phyloP scores from a whole-genome alignment of 2,888 invertebrate genomes.

The Oasisia sp. region DNA sequence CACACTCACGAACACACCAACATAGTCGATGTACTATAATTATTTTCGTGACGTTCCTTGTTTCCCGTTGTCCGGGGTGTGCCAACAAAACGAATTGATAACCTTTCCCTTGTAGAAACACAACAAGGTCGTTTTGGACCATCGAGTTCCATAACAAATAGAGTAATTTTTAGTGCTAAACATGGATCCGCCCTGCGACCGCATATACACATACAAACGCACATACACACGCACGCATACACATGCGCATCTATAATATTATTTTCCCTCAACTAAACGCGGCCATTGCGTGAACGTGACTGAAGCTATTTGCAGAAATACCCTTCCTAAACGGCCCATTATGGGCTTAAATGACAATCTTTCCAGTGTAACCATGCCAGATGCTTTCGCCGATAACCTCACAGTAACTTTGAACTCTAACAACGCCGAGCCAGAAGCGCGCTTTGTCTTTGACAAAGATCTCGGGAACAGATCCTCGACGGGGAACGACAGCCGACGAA shows the following conservation, averaged over 20 bases:
- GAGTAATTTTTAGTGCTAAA: not conserved
- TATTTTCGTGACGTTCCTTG: not conserved
- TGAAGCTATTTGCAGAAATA: slow-evolving; percentile 3
- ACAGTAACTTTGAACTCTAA: not conserved
- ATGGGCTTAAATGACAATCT: not conserved
- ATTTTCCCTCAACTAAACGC: not conserved
- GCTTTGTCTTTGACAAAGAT: not conserved
- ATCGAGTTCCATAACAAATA: not conserved
- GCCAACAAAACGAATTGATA: not conserved
- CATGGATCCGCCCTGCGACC: not conserved
- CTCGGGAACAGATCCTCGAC: not conserved
- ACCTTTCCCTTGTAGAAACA: not conserved
- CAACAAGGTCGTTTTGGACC: not conserved
- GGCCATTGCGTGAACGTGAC: not conserved
- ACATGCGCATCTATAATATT: not conserved
- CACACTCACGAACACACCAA: not conserved
- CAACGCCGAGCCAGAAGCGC: not conserved
- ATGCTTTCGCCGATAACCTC: not conserved
- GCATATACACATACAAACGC: not conserved
- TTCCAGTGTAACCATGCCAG: not conserved
- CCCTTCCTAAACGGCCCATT: slow-evolving; percentile 4
- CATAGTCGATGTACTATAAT: not conserved
- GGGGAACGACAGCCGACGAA: not conserved
- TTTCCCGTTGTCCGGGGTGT: not conserved
- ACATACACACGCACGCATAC: not conserved